phyloP scores from a whole-genome alignment of 1,140 invertebrate species.

The Halotydeus destructor region DNA sequence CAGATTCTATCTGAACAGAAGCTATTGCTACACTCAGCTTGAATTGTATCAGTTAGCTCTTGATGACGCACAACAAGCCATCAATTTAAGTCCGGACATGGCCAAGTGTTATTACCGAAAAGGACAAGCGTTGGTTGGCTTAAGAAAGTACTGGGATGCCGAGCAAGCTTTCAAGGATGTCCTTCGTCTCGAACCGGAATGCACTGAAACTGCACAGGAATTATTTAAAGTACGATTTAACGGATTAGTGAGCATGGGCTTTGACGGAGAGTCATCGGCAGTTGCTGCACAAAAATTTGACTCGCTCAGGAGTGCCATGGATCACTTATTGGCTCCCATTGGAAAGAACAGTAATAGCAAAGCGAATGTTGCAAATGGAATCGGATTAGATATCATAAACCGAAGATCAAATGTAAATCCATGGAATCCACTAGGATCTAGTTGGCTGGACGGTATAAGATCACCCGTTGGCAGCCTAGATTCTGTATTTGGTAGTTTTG shows the following conservation, averaged over 20 bases:
- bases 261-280: not conserved
- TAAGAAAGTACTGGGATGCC: slow-evolving; percentile 1
- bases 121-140: not conserved
- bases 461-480: not conserved
- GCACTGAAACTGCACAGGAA: slow-evolving; percentile 6
- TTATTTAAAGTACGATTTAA: slow-evolving; percentile 1
- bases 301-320: not conserved
- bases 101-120: slow-evolving; percentile 7
- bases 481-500: not conserved
- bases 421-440: not conserved
- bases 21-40: slow-evolving; percentile 6
- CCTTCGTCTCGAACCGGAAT: not conserved
- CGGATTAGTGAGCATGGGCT: not conserved
- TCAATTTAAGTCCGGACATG: not conserved
- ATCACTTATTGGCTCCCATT: not conserved
- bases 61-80: slow-evolving; percentile 4
- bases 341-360: not conserved
- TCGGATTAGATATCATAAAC: not conserved
- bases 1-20: slow-evolving; percentile 8
- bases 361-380: not conserved
- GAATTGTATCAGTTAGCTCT: slow-evolving; percentile 6
- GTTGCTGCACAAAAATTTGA: not conserved
- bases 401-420: not conserved
- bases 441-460: not conserved
- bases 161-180: not conserved